Evolutionary conservation across 2,113 vertebrate species (phyloP).

Genomic region (Mustelus asterias): DNA sequence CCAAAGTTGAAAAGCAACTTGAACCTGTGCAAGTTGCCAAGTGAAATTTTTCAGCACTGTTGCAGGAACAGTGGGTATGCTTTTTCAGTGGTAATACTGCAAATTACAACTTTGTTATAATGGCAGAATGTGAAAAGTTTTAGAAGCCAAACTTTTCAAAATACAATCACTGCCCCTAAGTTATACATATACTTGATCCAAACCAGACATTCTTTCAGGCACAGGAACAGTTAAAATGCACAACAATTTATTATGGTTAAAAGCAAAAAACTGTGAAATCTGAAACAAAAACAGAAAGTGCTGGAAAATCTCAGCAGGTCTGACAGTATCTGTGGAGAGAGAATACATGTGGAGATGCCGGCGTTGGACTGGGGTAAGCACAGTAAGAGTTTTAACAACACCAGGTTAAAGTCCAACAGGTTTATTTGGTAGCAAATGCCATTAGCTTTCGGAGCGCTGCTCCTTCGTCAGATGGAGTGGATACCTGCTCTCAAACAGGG

Average conservation of each 20-base stretch:
- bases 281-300: no score
- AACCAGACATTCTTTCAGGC: not conserved
- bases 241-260: not conserved
- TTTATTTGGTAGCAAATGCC: no score
- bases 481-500: no score
- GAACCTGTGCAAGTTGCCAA: not conserved
- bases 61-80: not conserved
- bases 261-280: no score
- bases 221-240: not conserved
- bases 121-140: not conserved
- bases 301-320: no score
- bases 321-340: no score
- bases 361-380: no score
- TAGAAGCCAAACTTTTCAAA: not conserved
- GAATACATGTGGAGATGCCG: no score
- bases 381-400: no score
- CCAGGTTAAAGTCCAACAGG: no score
- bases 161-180: not conserved
- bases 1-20: not conserved
- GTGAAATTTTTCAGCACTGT: not conserved
- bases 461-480: no score
- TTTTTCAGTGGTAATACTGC: not conserved
- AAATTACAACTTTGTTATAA: not conserved
- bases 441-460: no score
- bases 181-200: not conserved